Percentiles rank a stretch among this genome's conserved stretches.
These are phyloP conservation scores for Rhamnusium bicolor DNA, from an alignment of 2,888 invertebrate species.

Conservation along the genomic window DNA sequence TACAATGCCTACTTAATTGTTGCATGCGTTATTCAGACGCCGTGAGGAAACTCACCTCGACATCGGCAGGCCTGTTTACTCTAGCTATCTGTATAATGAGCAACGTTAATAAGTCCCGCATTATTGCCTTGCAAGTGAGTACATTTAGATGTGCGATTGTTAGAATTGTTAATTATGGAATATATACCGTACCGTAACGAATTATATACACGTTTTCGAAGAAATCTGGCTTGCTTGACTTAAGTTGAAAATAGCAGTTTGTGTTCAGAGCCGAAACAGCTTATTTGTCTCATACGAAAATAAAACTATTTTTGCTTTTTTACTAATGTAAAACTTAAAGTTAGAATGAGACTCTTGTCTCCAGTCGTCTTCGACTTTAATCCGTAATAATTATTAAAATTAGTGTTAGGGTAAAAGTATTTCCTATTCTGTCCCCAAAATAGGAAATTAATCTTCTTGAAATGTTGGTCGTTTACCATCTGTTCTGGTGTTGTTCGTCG, in stretches of 20 bases:
- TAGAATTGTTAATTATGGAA: background rate
- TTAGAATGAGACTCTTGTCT: too few relatives aligned
- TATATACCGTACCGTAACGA: background rate
- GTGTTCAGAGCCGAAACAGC: background rate
- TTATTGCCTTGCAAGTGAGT: slow-evolving; percentile 87
- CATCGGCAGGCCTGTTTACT: slow-evolving; percentile 87
- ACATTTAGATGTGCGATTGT: background rate
- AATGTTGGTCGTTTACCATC: too few relatives aligned
- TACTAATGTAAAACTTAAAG: too few relatives aligned
- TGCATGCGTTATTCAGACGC: slow-evolving; percentile 87
- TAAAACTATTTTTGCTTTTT: too few relatives aligned
- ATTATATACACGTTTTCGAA: background rate
- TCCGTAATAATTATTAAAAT: too few relatives aligned
- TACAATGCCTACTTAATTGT: slow-evolving; percentile 89
- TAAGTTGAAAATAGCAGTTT: background rate
- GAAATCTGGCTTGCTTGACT: background rate
- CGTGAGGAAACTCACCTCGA: slow-evolving; percentile 82
- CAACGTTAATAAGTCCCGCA: slow-evolving; percentile 87
- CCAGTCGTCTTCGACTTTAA: too few relatives aligned
- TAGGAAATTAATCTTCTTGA: too few relatives aligned
- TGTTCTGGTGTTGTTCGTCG: too few relatives aligned
- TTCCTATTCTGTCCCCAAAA: too few relatives aligned
- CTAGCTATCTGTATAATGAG: slow-evolving; percentile 91
- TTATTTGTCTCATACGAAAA: too few relatives aligned
- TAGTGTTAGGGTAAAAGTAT: too few relatives aligned